Conservation (phyloP, 2,888 invertebrate species). For the Mythimna ferrago region DNA sequence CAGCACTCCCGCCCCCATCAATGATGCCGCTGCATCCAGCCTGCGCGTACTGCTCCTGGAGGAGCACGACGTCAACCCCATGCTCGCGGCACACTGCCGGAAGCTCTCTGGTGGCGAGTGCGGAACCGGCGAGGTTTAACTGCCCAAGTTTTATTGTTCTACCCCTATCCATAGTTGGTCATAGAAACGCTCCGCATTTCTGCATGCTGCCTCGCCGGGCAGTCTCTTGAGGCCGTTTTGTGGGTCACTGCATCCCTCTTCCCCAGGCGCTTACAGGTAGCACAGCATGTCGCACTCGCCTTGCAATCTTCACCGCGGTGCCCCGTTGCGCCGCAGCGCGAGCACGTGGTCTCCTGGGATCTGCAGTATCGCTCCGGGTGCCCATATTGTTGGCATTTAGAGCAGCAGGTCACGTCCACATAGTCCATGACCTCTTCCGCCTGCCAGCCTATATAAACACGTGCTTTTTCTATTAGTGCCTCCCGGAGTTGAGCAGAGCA, state of each 20-base stretch:
- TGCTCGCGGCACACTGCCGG: conserved; percentile 37
- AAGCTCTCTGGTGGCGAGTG: conserved; percentile 54
- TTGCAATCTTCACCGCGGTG: conserved; percentile 38
- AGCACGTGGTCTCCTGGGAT: conserved; percentile 33
- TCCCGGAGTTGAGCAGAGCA: background rate
- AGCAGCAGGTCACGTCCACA: conserved; percentile 57
- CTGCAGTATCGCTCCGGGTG: conserved; percentile 68
- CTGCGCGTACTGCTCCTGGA: conserved; percentile 62
- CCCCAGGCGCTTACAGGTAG: conserved; percentile 57
- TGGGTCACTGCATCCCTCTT: conserved; percentile 25
- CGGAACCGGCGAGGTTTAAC: conserved; percentile 54
- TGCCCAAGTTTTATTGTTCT: conserved; percentile 35
- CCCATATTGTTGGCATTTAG: conserved; percentile 69
- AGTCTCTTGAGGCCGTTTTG: conserved; percentile 39
- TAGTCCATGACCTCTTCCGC: conserved; percentile 28
- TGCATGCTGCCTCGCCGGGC: conserved; percentile 54
- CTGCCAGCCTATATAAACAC: conserved; percentile 55
- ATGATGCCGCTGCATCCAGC: fast-evolving
- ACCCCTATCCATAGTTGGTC: conserved; percentile 39
- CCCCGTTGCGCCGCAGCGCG: conserved; percentile 50
- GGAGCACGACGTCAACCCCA: conserved; percentile 55
- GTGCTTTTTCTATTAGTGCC: background rate
- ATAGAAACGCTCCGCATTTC: conserved; percentile 20
- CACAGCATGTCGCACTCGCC: conserved; percentile 16
- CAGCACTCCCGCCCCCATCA: fast-evolving